These are phyloP conservation scores for Clinocottus analis DNA, from an alignment of 2,113 vertebrate genomes.

Conservation along the genomic window DNA sequence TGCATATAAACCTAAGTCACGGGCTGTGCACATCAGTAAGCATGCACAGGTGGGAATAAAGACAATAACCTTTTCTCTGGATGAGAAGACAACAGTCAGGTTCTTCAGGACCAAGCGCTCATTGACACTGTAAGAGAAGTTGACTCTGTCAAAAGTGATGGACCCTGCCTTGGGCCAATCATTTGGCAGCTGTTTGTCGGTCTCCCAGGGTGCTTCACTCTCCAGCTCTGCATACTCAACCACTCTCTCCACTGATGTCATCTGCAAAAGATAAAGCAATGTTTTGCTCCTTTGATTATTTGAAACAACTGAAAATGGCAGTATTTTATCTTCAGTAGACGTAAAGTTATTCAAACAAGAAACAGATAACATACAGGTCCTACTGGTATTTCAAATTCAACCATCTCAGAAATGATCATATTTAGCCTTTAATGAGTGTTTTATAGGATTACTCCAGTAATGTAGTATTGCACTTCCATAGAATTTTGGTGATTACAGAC, in stretches of 20 bases:
- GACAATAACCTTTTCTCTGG: slow-evolving; percentile 90
- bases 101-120: slow-evolving; percentile 90
- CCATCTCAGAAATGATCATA: neutral
- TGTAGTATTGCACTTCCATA: neutral
- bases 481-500: neutral
- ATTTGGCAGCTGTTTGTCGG: slow-evolving; percentile 82
- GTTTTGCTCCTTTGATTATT: neutral
- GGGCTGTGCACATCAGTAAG: slow-evolving; percentile 60
- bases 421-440: neutral
- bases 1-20: slow-evolving; percentile 76
- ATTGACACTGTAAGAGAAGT: slow-evolving; percentile 89
- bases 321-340: neutral
- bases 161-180: slow-evolving; percentile 90
- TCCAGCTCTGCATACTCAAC: slow-evolving; percentile 94
- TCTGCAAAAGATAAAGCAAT: slow-evolving; percentile 76
- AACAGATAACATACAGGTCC: neutral
- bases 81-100: slow-evolving; percentile 87
- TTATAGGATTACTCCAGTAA: neutral
- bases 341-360: neutral
- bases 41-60: slow-evolving; percentile 60
- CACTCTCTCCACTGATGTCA: slow-evolving; percentile 96
- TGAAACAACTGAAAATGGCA: neutral
- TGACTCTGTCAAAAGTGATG: slow-evolving; percentile 92
- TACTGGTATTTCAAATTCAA: neutral
- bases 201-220: slow-evolving; percentile 94